A percentile compares a stretch with the other conserved stretches of the same genome.
These are phyloP conservation scores for Limnephilus rhombicus DNA, from an alignment of 2,888 invertebrate genomes.

Conservation along the genomic window DNA sequence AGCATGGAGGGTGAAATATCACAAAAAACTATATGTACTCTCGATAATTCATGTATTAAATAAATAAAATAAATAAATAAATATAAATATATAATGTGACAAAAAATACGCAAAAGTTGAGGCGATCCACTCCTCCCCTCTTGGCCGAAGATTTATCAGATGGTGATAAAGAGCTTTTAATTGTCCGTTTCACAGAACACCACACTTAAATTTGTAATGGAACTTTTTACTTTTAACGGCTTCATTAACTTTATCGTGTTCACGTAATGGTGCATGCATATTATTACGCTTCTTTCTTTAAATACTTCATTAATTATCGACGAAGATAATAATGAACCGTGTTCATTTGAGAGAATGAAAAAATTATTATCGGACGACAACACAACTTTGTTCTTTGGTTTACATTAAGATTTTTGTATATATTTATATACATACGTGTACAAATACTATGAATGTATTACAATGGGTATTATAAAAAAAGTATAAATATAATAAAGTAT, in stretches of 20 bases:
- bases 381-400: not conserved
- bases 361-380: not conserved
- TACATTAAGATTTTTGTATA: no score
- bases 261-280: not conserved
- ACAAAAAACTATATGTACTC: no score
- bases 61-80: no score
- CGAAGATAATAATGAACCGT: not conserved
- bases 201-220: slow-evolving; percentile 10
- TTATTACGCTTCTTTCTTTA: not conserved
- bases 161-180: slow-evolving; percentile 18
- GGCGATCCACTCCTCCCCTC: not conserved
- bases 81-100: no score
- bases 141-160: not conserved
- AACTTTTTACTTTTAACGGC: slow-evolving; percentile 5
- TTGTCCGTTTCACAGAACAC: not conserved
- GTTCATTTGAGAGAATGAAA: not conserved
- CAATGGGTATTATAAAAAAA: no score
- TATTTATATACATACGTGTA: no score
- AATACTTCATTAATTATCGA: not conserved
- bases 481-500: no score
- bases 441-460: no score
- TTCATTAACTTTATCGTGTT: slow-evolving; percentile 31
- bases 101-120: not conserved
- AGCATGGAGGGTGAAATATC: no score
- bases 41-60: no score